A percentile compares a stretch with the other conserved stretches of the same genome.
Conservation (phyloP, 2,888 invertebrate genomes). For the Epistrophe grossulariae region DNA sequence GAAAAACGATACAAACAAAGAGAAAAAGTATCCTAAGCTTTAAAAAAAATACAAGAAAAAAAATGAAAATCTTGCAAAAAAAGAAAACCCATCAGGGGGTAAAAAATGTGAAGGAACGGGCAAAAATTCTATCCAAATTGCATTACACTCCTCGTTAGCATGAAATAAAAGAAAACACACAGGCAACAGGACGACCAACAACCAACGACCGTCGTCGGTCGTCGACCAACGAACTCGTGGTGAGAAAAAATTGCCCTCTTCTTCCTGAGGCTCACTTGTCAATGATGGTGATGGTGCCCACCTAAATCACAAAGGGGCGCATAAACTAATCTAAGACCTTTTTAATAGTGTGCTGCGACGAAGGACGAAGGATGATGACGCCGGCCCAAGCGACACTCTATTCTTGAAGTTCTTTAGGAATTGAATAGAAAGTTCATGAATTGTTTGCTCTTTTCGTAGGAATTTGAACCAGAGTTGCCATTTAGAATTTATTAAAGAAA, state of each 20-base stretch:
- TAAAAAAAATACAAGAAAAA: constrained; percentile 4
- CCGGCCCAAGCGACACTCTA: not conserved
- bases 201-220: not conserved
- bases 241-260: constrained; percentile 1
- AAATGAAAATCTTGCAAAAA: constrained; percentile 31
- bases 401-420: not conserved
- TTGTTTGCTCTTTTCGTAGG: constrained; percentile 1
- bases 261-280: not conserved
- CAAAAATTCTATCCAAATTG: constrained; percentile 70
- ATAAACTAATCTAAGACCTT: constrained; percentile 65
- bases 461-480: constrained; percentile 2
- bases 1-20: constrained; percentile 66
- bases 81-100: constrained; percentile 1
- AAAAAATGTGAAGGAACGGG: constrained; percentile 32
- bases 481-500: not conserved
- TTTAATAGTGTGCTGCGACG: constrained; percentile 51
- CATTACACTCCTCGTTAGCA: constrained; percentile 72
- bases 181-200: constrained; percentile 7
- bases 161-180: constrained; percentile 41
- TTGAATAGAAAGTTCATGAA: constrained; percentile 9
- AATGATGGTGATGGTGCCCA: not conserved
- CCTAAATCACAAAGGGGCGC: constrained; percentile 24
- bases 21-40: constrained; percentile 34
- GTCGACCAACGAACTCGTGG: not conserved
- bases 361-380: constrained; percentile 21